A percentile compares a stretch with the other conserved stretches of the same genome.
phyloP scores from a whole-genome alignment of 1,140 invertebrate species.

The Aphelenchoides besseyi region DNA sequence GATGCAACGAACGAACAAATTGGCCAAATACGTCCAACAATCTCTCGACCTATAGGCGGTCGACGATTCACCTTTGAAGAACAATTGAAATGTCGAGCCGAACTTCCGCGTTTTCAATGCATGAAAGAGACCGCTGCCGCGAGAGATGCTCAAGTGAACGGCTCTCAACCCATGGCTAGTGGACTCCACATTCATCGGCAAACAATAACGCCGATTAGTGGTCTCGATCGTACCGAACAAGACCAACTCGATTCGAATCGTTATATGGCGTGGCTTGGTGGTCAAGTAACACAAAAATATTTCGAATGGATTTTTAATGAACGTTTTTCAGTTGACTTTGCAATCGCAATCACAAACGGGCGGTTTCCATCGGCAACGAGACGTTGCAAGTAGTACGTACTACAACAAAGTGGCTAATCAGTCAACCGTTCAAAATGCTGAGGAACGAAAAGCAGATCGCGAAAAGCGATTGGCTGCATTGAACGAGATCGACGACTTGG shows the following conservation, averaged over 20 bases:
- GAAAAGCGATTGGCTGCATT: not conserved
- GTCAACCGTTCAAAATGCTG: not conserved
- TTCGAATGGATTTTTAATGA: too few relatives aligned
- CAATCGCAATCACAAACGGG: constrained; percentile 43
- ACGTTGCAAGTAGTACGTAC: constrained; percentile 38
- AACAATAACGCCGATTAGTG: constrained; percentile 33
- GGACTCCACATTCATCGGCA: constrained; percentile 33
- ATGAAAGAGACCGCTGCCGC: constrained; percentile 20
- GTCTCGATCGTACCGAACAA: constrained; percentile 37
- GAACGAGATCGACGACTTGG: not conserved
- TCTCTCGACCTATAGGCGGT: constrained; percentile 32
- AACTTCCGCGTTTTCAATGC: constrained; percentile 36
- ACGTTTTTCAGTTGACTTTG: constrained; percentile 32
- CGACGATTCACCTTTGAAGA: constrained; percentile 34
- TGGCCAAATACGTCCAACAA: constrained; percentile 22
- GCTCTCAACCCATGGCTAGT: constrained; percentile 1
- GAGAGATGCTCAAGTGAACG: constrained; percentile 15
- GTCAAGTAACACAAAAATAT: constrained; percentile 31
- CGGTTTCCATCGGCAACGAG: constrained; percentile 37
- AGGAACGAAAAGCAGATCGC: not conserved
- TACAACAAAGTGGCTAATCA: constrained; percentile 27
- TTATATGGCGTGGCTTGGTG: constrained; percentile 43
- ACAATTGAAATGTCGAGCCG: constrained; percentile 17
- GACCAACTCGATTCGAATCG: constrained; percentile 44
- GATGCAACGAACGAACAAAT: constrained; percentile 41